Percentiles rank a stretch among this genome's conserved stretches.
phyloP scores from a whole-genome alignment of 2,113 vertebrate genomes.

The Potamarius usumacintae region DNA sequence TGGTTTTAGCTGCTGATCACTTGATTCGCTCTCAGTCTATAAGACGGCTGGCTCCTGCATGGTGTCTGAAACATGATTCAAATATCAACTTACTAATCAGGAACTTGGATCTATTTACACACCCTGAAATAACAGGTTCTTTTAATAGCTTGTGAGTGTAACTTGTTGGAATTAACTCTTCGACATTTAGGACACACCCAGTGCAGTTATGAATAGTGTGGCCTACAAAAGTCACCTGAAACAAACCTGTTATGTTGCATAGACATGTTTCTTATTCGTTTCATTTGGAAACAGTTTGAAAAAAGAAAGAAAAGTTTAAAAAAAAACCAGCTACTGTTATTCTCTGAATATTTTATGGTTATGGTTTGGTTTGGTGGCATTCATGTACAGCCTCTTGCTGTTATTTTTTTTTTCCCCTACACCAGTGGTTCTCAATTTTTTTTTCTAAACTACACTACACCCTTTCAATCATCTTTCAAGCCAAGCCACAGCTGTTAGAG shows the following conservation, averaged over 20 bases:
- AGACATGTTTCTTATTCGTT: neutral
- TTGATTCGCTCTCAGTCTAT: neutral
- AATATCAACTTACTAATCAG: neutral
- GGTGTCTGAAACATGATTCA: neutral
- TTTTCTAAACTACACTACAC: neutral
- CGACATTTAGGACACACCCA: neutral
- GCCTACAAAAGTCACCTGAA: constrained; percentile 9
- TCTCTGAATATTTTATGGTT: neutral
- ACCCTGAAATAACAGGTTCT: neutral
- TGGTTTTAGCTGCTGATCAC: neutral
- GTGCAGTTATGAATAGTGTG: neutral
- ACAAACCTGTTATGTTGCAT: neutral
- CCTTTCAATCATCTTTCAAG: neutral
- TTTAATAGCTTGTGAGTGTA: neutral
- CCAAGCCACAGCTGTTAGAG: neutral
- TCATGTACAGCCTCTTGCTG: neutral
- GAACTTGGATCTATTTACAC: neutral
- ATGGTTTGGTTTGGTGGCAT: neutral
- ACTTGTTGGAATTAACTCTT: neutral
- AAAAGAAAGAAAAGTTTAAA: neutral
- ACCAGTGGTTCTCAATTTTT: neutral
- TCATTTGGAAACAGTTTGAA: constrained; percentile 6
- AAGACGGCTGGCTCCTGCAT: neutral
- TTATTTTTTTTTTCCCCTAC: too few relatives aligned
- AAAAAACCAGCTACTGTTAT: neutral